Evolutionary conservation across 2,797 vertebrate species (phyloP).

Genomic region (Staurois parvus): DNA sequence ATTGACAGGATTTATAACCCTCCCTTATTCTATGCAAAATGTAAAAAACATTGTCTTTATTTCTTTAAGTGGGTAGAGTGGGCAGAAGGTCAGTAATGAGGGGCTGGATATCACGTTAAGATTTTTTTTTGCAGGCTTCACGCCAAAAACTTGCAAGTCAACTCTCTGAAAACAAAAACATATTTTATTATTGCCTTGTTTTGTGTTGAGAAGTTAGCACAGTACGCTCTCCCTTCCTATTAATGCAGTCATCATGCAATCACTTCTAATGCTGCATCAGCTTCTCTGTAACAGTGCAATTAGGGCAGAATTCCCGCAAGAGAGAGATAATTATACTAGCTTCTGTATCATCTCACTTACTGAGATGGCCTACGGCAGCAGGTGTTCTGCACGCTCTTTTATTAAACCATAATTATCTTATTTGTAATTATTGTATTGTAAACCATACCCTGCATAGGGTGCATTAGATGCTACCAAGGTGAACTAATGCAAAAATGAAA

Average conservation of each 20-base stretch:
- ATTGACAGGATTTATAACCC: no score
- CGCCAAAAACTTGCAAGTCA: not conserved
- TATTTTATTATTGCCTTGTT: not conserved
- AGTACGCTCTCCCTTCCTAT: not conserved
- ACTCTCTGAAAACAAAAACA: not conserved
- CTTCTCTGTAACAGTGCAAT: conserved; percentile 51
- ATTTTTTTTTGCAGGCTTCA: no score
- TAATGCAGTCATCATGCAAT: conserved; percentile 49
- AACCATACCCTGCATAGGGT: not conserved
- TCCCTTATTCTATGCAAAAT: no score
- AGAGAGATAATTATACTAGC: conserved; percentile 42
- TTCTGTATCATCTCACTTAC: conserved; percentile 48
- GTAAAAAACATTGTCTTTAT: no score
- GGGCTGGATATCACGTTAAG: no score
- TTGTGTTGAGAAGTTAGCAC: not conserved
- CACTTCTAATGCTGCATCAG: conserved; percentile 49
- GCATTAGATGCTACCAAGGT: not conserved
- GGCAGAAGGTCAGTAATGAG: no score
- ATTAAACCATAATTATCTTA: conserved; percentile 38
- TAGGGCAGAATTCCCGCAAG: conserved; percentile 42
- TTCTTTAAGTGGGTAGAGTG: no score
- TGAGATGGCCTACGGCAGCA: conserved; percentile 28
- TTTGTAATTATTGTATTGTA: conserved; percentile 35
- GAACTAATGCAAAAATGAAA: not conserved
- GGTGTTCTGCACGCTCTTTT: conserved; percentile 14